Base-by-base conservation (phyloP, 2,888 invertebrate species). In the Boloria euphrosyne region DNA sequence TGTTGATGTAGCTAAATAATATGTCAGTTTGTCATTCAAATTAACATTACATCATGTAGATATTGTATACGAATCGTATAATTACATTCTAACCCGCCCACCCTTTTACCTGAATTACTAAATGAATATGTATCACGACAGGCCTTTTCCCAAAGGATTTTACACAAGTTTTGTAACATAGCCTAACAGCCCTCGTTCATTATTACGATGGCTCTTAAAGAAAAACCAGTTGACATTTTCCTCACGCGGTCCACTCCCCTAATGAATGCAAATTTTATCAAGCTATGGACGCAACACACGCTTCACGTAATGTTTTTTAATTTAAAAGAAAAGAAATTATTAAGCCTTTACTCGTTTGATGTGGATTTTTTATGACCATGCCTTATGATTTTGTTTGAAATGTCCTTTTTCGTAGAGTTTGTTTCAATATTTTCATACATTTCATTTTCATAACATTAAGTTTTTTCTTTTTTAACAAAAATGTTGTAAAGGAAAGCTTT, bases 251-350 rank as follows among this genome's bases (percentile, higher is more conserved):
- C 76, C 80, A 82, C 82, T 84, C 80, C 74, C 77, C 84, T 89
- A 88, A 89, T 87, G 86, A 89, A 89, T 88, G 88, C 84, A 87
- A 88, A 89, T 88, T 88, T 85, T 82, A 87, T 86, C 82, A 87
- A 79, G 78, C 80, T 75, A 76, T 71, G 72, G 70, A 71, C 72
- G 65, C 70, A 75, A 84, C 82, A 83, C 80, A 83, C 81, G 82
- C 75, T 77, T 74, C 77, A 78, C 79, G 79, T 82, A 80, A 78
- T 80, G 82, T 80, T 77, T 78, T 73, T 80, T 82, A 82, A 81
- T 82, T 83, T 78, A 75, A 75, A 77, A 76, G 75, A 74, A 75
- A 68, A 78, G 78, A 71, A 78, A 60, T 46, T 22, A 49, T 31
- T 53, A 47, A 18, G 46, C 58, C 54, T 64, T 72, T 59, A 70